phyloP scores from a whole-genome alignment of 2,888 invertebrate genomes.

The Steinernema scapterisci region DNA sequence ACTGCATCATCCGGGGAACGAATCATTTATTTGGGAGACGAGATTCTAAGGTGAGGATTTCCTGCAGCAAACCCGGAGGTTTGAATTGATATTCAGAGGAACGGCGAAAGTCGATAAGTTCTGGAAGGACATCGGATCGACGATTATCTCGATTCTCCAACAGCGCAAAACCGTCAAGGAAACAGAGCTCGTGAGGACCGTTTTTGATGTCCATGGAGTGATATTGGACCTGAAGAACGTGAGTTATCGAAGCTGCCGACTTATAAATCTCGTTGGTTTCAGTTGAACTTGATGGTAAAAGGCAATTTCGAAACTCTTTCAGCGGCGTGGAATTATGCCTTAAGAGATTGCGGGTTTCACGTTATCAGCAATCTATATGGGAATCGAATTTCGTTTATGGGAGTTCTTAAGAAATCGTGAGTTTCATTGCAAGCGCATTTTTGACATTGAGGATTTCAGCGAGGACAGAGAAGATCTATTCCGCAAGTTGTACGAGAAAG shows the following conservation, averaged over 20 bases:
- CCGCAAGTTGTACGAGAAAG: not conserved
- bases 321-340: not conserved
- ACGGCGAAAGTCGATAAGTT: not conserved
- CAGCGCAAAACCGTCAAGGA: not conserved
- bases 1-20: not conserved
- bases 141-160: not conserved
- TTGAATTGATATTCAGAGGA: not conserved
- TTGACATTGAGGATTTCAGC: not conserved
- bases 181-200: not conserved
- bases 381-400: not conserved
- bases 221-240: not conserved
- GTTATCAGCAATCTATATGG: not conserved
- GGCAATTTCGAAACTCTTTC: not conserved
- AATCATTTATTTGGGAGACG: not conserved
- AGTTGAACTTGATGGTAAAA: not conserved
- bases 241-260: not conserved
- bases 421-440: not conserved
- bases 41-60: not conserved
- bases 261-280: not conserved
- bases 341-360: not conserved
- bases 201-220: not conserved
- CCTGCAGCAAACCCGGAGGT: not conserved
- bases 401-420: not conserved
- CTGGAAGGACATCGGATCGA: not conserved
- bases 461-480: not conserved